phyloP scores from a whole-genome alignment of 2,888 invertebrate genomes.

The Ophion slaviceki region DNA sequence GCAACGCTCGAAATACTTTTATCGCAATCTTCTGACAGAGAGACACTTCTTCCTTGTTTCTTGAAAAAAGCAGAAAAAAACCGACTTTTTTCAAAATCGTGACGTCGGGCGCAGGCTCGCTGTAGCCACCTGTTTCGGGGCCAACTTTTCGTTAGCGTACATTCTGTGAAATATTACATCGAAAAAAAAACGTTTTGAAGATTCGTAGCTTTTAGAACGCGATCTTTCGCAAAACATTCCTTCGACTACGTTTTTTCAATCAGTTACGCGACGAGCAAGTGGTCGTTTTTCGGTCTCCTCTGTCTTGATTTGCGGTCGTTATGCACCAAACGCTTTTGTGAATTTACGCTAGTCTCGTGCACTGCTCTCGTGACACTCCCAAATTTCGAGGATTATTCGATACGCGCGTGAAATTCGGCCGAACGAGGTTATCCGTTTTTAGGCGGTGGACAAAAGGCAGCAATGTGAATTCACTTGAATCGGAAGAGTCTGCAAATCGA shows the following conservation, averaged over 20 bases:
- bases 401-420: not conserved
- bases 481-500: conserved; percentile 6
- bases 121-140: conserved; percentile 8
- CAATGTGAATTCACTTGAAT: not conserved
- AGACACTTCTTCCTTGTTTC: not conserved
- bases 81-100: not conserved
- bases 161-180: not conserved
- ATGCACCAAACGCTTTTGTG: not conserved
- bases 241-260: not conserved
- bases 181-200: not conserved
- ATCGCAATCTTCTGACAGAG: not conserved
- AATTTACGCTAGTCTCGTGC: conserved; percentile 5
- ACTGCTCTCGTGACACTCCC: conserved; percentile 20
- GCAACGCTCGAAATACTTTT: conserved; percentile 1
- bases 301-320: not conserved
- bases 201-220: not conserved
- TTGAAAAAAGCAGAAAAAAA: not conserved
- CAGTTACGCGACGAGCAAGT: conserved; percentile 17
- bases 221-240: not conserved
- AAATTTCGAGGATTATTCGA: not conserved
- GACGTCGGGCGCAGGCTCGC: not conserved
- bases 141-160: not conserved
- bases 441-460: not conserved
- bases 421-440: not conserved
- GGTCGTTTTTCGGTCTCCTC: not conserved